A percentile compares a stretch with the other conserved stretches of the same genome.
These are phyloP conservation scores for Tridacna gigas DNA, from an alignment of 2,888 invertebrate genomes.

Conservation along the genomic window DNA sequence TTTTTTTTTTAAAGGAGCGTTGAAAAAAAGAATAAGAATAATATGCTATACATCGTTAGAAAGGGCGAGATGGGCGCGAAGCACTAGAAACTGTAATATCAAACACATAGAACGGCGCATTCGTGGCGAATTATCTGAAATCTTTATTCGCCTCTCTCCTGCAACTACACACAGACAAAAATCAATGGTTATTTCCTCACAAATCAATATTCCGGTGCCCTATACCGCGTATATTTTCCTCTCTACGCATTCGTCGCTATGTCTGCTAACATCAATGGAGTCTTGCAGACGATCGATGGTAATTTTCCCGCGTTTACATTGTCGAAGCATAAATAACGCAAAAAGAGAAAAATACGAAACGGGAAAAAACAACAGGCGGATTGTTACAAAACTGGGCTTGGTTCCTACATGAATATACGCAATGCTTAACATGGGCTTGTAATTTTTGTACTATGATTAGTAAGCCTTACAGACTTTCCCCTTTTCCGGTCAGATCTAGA, in stretches of 20 bases:
- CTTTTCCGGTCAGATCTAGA: too few species aligned
- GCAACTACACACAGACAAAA: conserved; percentile 35
- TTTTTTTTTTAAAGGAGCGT: too few species aligned
- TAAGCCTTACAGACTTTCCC: too few species aligned
- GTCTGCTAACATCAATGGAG: conserved; percentile 29
- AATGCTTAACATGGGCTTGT: too few species aligned
- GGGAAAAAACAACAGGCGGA: neutral
- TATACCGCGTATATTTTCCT: conserved; percentile 21
- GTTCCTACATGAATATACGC: too few species aligned
- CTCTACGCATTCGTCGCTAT: conserved; percentile 12
- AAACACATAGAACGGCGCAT: conserved; percentile 9
- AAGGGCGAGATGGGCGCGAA: too few species aligned
- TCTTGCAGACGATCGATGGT: conserved; percentile 33
- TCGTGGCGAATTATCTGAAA: conserved; percentile 11
- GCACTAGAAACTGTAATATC: neutral
- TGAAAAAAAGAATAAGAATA: too few species aligned
- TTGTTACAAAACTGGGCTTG: neutral
- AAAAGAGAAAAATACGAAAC: conserved; percentile 5
- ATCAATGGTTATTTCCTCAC: conserved; percentile 25
- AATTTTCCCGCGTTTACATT: conserved; percentile 29
- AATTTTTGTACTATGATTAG: too few species aligned
- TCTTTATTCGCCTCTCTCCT: conserved; percentile 18
- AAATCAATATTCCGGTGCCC: conserved; percentile 28
- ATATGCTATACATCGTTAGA: too few species aligned
- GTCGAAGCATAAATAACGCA: conserved; percentile 4